These are phyloP conservation scores for Agrochola litura DNA, from an alignment of 2,888 invertebrate genomes.

Conservation along the genomic window DNA sequence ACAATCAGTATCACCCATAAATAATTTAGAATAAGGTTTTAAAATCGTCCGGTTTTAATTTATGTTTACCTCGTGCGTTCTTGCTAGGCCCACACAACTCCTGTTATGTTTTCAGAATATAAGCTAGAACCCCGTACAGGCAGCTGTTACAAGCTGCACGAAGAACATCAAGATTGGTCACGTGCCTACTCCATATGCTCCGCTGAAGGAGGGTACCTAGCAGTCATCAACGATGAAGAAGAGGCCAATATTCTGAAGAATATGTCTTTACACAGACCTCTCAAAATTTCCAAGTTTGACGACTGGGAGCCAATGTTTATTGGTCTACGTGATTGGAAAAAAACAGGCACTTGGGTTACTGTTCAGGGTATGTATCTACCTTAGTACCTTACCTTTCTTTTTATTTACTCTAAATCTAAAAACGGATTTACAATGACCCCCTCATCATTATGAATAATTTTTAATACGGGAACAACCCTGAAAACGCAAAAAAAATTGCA, in stretches of 20 bases:
- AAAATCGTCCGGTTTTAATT: not conserved
- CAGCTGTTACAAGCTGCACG: constrained; percentile 28
- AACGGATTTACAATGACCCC: too few species aligned
- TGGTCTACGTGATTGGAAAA: constrained; percentile 21
- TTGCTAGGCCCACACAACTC: not conserved
- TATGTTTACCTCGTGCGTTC: not conserved
- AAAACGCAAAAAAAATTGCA: too few species aligned
- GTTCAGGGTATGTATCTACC: constrained; percentile 14
- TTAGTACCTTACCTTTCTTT: too few species aligned
- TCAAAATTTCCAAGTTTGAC: constrained; percentile 6
- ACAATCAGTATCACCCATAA: not conserved
- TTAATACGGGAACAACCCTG: too few species aligned
- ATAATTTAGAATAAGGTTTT: not conserved
- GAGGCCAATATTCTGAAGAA: constrained; percentile 13
- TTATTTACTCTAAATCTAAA: too few species aligned
- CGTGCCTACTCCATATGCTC: constrained; percentile 1
- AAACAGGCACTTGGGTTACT: constrained; percentile 15
- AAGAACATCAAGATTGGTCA: constrained; percentile 3
- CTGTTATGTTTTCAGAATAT: constrained; percentile 18
- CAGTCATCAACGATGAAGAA: constrained; percentile 18
- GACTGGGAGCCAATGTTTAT: constrained; percentile 34
- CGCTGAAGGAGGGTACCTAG: constrained; percentile 18
- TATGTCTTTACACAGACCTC: constrained; percentile 3
- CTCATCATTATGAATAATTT: too few species aligned
- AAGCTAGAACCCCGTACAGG: constrained; percentile 3